These are phyloP conservation scores for Neoarius graeffei DNA, from an alignment of 2,113 vertebrate species.

Conservation along the genomic window DNA sequence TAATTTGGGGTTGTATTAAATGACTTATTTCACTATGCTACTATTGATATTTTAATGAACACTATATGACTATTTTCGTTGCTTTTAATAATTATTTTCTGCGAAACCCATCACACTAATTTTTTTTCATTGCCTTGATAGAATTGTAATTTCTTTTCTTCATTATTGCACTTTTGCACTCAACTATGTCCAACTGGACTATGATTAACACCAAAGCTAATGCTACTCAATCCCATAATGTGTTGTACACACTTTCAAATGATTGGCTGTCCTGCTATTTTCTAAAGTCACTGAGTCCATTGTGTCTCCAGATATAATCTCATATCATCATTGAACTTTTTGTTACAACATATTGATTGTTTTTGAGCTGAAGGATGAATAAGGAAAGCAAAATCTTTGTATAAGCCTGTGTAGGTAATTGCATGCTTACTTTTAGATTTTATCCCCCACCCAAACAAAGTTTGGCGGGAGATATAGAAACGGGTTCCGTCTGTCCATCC, in stretches of 20 bases:
- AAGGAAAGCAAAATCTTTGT: background rate
- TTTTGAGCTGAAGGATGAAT: background rate
- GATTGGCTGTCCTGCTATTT: background rate
- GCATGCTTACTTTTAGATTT: background rate
- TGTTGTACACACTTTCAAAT: background rate
- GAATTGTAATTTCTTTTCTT: too few species aligned
- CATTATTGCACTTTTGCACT: background rate
- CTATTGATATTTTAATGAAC: background rate
- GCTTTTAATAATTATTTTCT: too few species aligned
- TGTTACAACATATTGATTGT: background rate
- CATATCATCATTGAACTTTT: background rate
- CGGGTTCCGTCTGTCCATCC: too few species aligned
- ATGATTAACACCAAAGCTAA: too few species aligned
- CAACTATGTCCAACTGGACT: background rate
- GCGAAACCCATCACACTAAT: too few species aligned
- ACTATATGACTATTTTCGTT: background rate
- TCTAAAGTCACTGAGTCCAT: background rate
- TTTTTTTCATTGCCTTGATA: too few species aligned
- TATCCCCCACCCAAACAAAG: too few species aligned
- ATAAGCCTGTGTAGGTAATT: background rate
- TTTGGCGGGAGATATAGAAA: too few species aligned
- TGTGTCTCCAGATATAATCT: background rate
- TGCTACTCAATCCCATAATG: background rate
- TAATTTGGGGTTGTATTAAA: too few species aligned
- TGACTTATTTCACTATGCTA: too few species aligned